Conservation (phyloP, 2,797 vertebrate genomes). For the Echeneis naucrates region DNA sequence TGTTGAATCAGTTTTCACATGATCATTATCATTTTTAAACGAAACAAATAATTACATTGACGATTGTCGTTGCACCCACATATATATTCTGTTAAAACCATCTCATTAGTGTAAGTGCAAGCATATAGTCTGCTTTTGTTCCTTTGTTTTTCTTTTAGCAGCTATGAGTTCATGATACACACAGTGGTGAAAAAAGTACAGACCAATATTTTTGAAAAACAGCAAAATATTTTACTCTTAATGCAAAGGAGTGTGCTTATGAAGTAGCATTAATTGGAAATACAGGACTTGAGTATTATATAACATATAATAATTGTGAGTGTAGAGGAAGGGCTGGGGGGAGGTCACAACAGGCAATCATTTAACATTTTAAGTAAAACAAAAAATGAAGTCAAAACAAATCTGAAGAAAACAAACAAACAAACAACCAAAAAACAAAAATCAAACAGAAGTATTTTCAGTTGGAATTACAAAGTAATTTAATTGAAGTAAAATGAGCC, state of each 20-base stretch:
- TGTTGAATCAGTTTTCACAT: neutral
- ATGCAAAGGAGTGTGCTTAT: neutral
- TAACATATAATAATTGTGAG: neutral
- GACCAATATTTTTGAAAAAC: neutral
- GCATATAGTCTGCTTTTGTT: too few species aligned
- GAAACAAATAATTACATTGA: neutral
- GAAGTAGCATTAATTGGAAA: neutral
- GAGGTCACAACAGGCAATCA: too few species aligned
- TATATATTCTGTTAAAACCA: neutral
- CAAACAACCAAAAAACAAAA: neutral
- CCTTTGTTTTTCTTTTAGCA: too few species aligned
- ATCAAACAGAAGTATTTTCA: neutral
- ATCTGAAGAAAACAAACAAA: neutral
- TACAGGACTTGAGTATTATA: neutral
- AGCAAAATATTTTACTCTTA: neutral
- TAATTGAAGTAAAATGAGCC: slow-evolving; percentile 1
- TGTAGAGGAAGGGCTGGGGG: too few species aligned
- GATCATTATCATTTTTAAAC: slow-evolving; percentile 13
- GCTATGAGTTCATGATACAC: too few species aligned
- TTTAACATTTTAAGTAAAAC: neutral
- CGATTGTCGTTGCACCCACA: neutral
- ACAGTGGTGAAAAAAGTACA: too few species aligned
- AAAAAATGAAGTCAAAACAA: neutral
- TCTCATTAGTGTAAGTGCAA: neutral
- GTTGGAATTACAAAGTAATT: too few species aligned